A percentile compares a stretch with the other conserved stretches of the same genome.
Conservation (phyloP, 2,797 vertebrate species). For the Ambastaia sidthimunki region DNA sequence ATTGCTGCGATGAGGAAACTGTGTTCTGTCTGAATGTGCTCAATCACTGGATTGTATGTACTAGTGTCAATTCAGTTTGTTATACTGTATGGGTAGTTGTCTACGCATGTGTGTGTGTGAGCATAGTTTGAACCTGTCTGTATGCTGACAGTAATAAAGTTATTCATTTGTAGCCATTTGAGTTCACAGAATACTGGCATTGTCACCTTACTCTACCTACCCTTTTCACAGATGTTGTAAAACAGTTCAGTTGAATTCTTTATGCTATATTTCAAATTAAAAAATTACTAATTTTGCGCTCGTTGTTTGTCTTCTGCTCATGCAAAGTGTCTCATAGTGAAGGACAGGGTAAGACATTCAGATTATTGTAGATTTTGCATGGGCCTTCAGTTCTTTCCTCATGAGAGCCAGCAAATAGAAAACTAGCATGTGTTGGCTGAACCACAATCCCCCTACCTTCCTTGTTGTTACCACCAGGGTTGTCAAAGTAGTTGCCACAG, state of each 20-base stretch:
- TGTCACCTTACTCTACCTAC: background rate
- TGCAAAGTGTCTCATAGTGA: constrained; percentile 84
- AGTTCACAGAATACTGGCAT: background rate
- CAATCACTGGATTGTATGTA: constrained; percentile 6
- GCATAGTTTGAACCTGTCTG: background rate
- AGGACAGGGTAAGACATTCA: constrained; percentile 83
- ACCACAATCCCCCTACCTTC: constrained; percentile 67
- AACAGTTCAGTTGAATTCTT: background rate
- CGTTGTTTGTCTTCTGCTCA: constrained; percentile 77
- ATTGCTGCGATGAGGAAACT: constrained; percentile 22
- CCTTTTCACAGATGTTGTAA: background rate
- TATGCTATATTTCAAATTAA: constrained; percentile 36
- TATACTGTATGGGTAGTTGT: constrained; percentile 17
- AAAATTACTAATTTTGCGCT: constrained; percentile 73
- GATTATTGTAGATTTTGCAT: constrained; percentile 77
- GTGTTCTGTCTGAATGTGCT: constrained; percentile 15
- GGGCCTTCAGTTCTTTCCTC: constrained; percentile 69
- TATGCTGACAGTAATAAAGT: background rate
- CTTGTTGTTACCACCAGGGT: constrained; percentile 70
- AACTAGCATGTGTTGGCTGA: constrained; percentile 60
- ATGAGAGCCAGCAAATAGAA: constrained; percentile 56
- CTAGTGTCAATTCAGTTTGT: constrained; percentile 22
- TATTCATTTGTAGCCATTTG: no score
- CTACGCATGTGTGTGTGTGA: constrained; percentile 10
- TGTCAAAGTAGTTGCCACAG: constrained; percentile 46